These are phyloP conservation scores for Neosilurus hyrtlii DNA, from an alignment of 2,797 vertebrate genomes.

Conservation along the genomic window DNA sequence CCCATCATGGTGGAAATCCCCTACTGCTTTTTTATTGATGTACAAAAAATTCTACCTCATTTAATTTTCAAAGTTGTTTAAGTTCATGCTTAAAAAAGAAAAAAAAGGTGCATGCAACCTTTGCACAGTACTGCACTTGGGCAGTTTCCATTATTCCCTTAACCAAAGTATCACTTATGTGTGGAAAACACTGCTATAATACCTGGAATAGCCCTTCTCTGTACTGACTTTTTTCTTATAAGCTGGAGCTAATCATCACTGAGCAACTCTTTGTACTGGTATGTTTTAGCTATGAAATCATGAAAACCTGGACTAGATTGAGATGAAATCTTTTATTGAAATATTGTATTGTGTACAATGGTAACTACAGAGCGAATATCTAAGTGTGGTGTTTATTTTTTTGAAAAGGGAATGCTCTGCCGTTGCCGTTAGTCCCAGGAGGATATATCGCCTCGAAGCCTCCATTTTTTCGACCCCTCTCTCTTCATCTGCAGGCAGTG, in stretches of 20 bases:
- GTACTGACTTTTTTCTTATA: neutral
- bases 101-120: neutral
- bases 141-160: neutral
- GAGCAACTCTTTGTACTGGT: neutral
- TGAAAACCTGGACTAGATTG: neutral
- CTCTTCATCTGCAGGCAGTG: slow-evolving; percentile 67
- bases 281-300: neutral
- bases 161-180: neutral
- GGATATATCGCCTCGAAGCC: slow-evolving; percentile 73
- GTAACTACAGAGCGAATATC: neutral
- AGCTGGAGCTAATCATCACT: neutral
- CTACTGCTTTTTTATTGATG: too few species aligned
- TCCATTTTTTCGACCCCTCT: slow-evolving; percentile 75
- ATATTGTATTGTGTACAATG: neutral
- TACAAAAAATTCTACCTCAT: too few species aligned
- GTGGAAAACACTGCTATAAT: neutral
- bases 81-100: too few species aligned
- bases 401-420: slow-evolving; percentile 48
- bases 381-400: neutral
- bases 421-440: slow-evolving; percentile 78
- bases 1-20: too few species aligned
- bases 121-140: neutral
- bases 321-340: neutral
- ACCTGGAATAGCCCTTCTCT: too few species aligned
- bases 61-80: too few species aligned